Evolutionary conservation across 2,888 invertebrate species (phyloP).

Genomic region (Amphimallon solstitiale): DNA sequence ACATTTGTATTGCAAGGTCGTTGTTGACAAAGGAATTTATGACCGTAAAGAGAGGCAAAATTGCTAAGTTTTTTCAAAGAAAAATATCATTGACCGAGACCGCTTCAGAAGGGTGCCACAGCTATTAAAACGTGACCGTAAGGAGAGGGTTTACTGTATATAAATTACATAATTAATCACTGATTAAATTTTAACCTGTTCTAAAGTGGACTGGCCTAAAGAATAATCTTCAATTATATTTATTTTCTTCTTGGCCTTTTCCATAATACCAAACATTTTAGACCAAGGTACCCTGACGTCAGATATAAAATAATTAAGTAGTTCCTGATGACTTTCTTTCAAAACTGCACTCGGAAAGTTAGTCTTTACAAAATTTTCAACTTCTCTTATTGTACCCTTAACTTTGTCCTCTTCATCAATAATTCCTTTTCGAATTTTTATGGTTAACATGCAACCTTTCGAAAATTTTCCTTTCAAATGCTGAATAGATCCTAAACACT

Average conservation of each 20-base stretch:
- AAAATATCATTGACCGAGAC: too few relatives aligned
- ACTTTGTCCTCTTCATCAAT: slow-evolving; percentile 33
- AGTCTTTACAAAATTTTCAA: too few relatives aligned
- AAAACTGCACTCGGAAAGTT: slow-evolving; percentile 56
- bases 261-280: slow-evolving; percentile 79
- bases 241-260: slow-evolving; percentile 61
- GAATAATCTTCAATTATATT: slow-evolving; percentile 80
- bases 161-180: too few relatives aligned
- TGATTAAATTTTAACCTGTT: too few relatives aligned
- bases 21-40: too few relatives aligned
- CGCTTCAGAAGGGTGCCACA: too few relatives aligned
- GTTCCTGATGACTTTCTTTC: slow-evolving; percentile 77
- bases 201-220: slow-evolving; percentile 83
- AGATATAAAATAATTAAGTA: slow-evolving; percentile 76
- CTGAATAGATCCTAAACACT: slow-evolving; percentile 83
- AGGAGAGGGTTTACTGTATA: too few relatives aligned
- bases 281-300: slow-evolving; percentile 75
- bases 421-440: slow-evolving; percentile 59
- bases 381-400: slow-evolving; percentile 42
- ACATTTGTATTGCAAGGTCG: too few relatives aligned
- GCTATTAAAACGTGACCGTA: too few relatives aligned
- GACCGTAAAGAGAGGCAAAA: too few relatives aligned
- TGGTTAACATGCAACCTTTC: slow-evolving; percentile 65
- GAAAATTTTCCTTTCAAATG: slow-evolving; percentile 84
- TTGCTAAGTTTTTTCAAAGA: too few relatives aligned